Conservation (phyloP, 2,888 invertebrate species). For the Hetaerina titia region DNA sequence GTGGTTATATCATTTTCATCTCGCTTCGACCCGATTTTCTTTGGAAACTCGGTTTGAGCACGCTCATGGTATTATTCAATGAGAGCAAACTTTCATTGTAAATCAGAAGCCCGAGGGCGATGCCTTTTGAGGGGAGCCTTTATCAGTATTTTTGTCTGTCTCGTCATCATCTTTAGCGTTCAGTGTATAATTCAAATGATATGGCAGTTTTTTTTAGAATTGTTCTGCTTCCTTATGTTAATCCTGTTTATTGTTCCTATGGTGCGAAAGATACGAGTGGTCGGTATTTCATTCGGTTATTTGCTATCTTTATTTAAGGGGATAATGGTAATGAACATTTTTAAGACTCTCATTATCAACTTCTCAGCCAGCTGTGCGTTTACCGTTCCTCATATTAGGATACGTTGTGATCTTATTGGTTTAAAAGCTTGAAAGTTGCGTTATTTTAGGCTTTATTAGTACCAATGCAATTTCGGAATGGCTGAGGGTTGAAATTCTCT, state of each 20-base stretch:
- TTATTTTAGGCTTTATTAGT: background rate
- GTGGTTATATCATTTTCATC: conserved; percentile 18
- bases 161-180: background rate
- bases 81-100: background rate
- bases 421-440: background rate
- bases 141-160: background rate
- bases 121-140: background rate
- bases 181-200: background rate
- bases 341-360: background rate
- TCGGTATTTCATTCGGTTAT: background rate
- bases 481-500: background rate
- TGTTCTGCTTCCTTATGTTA: background rate
- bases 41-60: background rate
- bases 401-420: background rate
- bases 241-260: background rate
- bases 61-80: background rate
- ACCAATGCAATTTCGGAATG: background rate
- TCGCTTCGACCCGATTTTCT: background rate
- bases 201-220: background rate
- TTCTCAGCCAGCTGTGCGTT: background rate
- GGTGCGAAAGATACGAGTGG: too few species aligned
- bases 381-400: background rate
- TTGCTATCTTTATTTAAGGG: too few species aligned
- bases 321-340: background rate
- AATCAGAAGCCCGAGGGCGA: background rate